Percentiles rank a stretch among this genome's conserved stretches.
Evolutionary conservation across 2,113 vertebrate genomes (phyloP).

Genomic region (Chauna torquata): DNA sequence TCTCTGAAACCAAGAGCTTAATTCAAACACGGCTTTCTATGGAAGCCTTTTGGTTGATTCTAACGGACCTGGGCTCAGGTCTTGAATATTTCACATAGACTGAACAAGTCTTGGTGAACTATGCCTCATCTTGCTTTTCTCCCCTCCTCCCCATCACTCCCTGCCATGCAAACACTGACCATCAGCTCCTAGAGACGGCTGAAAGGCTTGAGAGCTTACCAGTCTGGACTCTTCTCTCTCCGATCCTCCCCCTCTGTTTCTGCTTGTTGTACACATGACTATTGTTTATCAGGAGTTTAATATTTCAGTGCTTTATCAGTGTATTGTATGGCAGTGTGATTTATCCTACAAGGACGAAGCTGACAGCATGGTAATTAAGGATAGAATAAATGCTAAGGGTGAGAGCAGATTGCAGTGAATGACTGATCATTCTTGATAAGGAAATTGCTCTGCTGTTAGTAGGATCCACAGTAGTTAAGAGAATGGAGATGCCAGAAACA

Average conservation of each 20-base stretch:
- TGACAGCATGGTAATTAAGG: slow-evolving; percentile 56
- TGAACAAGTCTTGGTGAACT: neutral
- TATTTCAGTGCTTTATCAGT: neutral
- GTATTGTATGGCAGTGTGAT: neutral
- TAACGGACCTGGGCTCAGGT: neutral
- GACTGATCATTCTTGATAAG: slow-evolving; percentile 36
- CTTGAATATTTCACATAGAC: neutral
- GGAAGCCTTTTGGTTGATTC: neutral
- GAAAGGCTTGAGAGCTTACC: neutral
- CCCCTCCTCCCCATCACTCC: neutral
- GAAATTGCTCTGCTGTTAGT: neutral
- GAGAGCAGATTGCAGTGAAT: slow-evolving; percentile 36
- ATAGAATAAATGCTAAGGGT: slow-evolving; percentile 25
- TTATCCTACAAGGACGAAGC: neutral
- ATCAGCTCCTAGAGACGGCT: neutral
- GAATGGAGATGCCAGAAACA: neutral
- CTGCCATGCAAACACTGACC: rapidly evolving
- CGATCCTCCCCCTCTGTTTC: neutral
- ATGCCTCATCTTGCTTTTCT: neutral
- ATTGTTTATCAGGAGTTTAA: neutral
- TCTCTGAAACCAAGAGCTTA: neutral
- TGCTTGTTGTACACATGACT: neutral
- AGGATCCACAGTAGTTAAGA: neutral
- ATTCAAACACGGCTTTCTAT: neutral
- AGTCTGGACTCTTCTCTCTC: neutral